Conservation (phyloP, 2,797 vertebrate species). For the Brotula barbata region DNA sequence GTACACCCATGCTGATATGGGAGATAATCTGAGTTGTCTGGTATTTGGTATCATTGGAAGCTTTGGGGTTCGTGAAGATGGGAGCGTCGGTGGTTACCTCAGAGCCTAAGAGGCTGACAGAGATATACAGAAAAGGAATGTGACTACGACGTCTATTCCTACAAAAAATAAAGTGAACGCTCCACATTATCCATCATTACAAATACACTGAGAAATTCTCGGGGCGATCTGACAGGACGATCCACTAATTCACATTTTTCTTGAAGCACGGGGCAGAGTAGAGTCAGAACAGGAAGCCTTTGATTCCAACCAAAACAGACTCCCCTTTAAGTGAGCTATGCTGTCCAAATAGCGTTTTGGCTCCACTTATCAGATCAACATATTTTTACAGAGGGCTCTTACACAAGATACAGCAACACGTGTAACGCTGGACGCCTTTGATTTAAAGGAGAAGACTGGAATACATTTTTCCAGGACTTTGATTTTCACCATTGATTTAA, state of each 20-base stretch:
- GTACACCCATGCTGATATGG: no score
- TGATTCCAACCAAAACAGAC: slow-evolving; percentile 66
- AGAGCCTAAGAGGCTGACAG: no score
- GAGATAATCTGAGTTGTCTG: no score
- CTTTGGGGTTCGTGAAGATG: no score
- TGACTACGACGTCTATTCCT: neutral
- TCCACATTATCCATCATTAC: slow-evolving; percentile 29
- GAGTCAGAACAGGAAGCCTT: slow-evolving; percentile 48
- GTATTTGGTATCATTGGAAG: no score
- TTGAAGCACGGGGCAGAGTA: slow-evolving; percentile 48
- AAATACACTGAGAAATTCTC: slow-evolving; percentile 28
- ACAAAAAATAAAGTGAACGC: slow-evolving; percentile 16
- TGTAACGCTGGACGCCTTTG: slow-evolving; percentile 33
- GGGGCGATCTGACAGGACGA: slow-evolving; percentile 45
- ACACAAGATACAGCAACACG: slow-evolving; percentile 42
- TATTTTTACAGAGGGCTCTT: slow-evolving; percentile 42
- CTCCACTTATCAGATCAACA: slow-evolving; percentile 38
- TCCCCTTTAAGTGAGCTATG: slow-evolving; percentile 64
- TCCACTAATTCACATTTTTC: slow-evolving; percentile 62
- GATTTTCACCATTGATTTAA: slow-evolving; percentile 31
- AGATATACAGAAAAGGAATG: no score
- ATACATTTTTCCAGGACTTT: slow-evolving; percentile 31
- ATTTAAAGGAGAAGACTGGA: slow-evolving; percentile 39
- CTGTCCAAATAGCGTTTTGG: slow-evolving; percentile 51
- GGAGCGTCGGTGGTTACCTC: no score